These are phyloP conservation scores for Dolichoris vasculosae DNA, from an alignment of 1,140 invertebrate species.

Conservation along the genomic window DNA sequence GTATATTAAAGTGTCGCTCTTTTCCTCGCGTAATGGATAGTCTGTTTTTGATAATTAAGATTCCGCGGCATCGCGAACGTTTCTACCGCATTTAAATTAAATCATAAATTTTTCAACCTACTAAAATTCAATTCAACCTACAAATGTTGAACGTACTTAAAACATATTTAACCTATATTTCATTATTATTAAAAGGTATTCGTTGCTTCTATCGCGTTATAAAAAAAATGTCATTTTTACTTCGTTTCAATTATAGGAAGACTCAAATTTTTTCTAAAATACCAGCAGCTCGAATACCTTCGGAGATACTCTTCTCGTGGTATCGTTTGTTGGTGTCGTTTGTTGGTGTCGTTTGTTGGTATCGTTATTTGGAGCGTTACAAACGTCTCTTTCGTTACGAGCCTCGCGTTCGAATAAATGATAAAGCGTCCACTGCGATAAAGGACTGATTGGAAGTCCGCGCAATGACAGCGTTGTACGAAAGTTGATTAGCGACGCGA, in stretches of 20 bases:
- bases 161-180: not conserved
- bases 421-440: not conserved
- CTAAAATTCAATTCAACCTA: not conserved
- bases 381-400: not conserved
- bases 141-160: not conserved
- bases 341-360: too few species aligned
- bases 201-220: too few species aligned
- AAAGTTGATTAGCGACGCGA: not conserved
- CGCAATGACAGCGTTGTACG: not conserved
- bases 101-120: not conserved
- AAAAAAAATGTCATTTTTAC: too few species aligned
- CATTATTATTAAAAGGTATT: not conserved
- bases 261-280: too few species aligned
- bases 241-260: too few species aligned
- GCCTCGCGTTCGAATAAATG: not conserved
- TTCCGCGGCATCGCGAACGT: not conserved
- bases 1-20: conserved; percentile 38
- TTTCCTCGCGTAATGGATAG: conserved; percentile 44
- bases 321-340: too few species aligned
- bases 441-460: not conserved
- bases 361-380: too few species aligned
- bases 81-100: not conserved
- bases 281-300: too few species aligned
- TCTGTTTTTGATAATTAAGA: conserved; percentile 2
- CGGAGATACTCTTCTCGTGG: too few species aligned